Evolutionary conservation across 1,140 invertebrate genomes (phyloP).

Genomic region (Phenacoccus solenopsis): DNA sequence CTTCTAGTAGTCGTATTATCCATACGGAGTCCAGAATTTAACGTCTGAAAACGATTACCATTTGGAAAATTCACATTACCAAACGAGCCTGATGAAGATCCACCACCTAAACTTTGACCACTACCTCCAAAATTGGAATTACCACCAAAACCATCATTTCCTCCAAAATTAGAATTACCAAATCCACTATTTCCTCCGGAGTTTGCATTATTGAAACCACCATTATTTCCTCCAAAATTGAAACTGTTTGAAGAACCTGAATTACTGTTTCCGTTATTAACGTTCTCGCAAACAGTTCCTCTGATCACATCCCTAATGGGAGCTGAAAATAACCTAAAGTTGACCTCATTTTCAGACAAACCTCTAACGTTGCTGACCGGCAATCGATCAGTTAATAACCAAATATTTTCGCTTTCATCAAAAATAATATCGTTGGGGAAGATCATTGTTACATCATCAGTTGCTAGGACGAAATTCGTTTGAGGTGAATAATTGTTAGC

Average conservation of each 20-base stretch:
- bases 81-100: too few species aligned
- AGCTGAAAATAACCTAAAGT: slow-evolving; percentile 56
- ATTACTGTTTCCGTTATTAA: slow-evolving; percentile 7
- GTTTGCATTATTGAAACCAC: background rate
- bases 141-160: background rate
- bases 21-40: too few species aligned
- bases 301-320: slow-evolving; percentile 50
- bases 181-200: background rate
- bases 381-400: slow-evolving; percentile 58
- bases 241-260: too few species aligned
- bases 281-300: slow-evolving; percentile 45
- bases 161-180: background rate
- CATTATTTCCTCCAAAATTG: background rate
- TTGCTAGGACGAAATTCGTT: slow-evolving; percentile 42
- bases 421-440: slow-evolving; percentile 68
- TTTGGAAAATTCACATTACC: too few species aligned
- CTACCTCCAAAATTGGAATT: background rate
- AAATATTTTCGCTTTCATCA: slow-evolving; percentile 52
- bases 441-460: slow-evolving; percentile 54
- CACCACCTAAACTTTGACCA: too few species aligned
- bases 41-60: too few species aligned
- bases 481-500: slow-evolving; percentile 19
- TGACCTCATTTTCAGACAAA: slow-evolving; percentile 49
- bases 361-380: slow-evolving; percentile 54
- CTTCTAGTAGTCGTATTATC: too few species aligned